Base-by-base conservation (phyloP, 2,888 invertebrate species). In the Cerceris ruficornis region DNA sequence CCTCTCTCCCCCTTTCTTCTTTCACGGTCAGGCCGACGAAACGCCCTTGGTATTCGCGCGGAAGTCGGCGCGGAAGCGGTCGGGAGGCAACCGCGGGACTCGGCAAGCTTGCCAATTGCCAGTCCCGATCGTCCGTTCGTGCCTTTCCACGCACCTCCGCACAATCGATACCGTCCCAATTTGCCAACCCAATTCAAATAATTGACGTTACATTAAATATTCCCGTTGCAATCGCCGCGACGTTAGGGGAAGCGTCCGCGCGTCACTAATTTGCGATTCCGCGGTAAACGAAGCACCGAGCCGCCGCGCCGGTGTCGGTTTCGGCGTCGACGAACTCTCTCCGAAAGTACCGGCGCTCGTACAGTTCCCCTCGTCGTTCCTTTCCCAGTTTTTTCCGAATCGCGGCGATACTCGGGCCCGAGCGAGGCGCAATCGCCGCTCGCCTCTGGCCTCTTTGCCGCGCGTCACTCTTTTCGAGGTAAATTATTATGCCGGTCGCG, bases 151-250 rank as follows among this genome's bases (percentile, higher is more conserved):
- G 64, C 70, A 15, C 28, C 39, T 60, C 68, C 66, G 75, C 70
- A 70, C 69, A 85, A 85, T 83, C 85, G 79, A 85, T 85, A 77
- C 71, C 83, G 71, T 76, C 70, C 77, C 81, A 83, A 83, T 85
- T 82, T 73, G 71, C 77, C 66, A 70, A 82, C 70, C 79, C 76
- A 82, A 81, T 79, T 73, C 81, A 72, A 75, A 80, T 85, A 85
- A 85, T 85, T 85, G 83, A 81, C 81, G 74, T 85, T 85, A 79
- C 85, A 81, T 85, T 77, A 85, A 85, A 81, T 81, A 85, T 85
- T 82, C 85, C 67, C 68, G 73, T 79, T 79, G 77, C 85, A 85
- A 85, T 85, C 84, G 85, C 72, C 77, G 71, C 50, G 65, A 60
- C 75, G 78, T 67, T 76, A 74, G 61, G 69, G 75, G 65, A 52